These are phyloP conservation scores for Athene noctua DNA, from an alignment of 2,113 vertebrate species.

Conservation along the genomic window DNA sequence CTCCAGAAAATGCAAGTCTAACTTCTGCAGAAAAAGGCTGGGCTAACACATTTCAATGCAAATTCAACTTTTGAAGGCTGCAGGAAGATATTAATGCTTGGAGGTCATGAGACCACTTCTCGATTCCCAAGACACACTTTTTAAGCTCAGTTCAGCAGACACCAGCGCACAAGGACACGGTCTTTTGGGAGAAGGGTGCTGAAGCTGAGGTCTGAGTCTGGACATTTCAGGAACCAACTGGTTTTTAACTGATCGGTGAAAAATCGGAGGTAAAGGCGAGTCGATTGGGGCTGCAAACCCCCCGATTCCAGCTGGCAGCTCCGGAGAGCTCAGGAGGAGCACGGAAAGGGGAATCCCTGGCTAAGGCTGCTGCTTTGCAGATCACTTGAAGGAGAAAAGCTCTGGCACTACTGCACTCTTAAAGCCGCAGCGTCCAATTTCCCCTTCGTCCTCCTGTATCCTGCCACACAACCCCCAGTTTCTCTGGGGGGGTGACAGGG, in stretches of 20 bases:
- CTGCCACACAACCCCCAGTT: not conserved
- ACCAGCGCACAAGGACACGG: not conserved
- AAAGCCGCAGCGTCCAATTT: conserved; percentile 73
- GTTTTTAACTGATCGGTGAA: accelerated
- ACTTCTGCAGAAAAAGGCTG: not conserved
- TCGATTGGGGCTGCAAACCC: accelerated
- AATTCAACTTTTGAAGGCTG: not conserved
- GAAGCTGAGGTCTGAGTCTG: not conserved
- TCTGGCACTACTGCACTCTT: conserved; percentile 75
- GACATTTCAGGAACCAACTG: not conserved
- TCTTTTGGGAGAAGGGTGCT: not conserved
- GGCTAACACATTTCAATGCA: not conserved
- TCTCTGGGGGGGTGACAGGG: not conserved
- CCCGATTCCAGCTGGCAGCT: not conserved
- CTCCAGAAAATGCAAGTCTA: not conserved
- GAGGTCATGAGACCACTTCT: accelerated
- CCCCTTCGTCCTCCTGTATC: not conserved
- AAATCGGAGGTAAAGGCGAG: not conserved
- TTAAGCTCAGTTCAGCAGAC: not conserved
- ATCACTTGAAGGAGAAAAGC: conserved; percentile 75
- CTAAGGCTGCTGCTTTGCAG: conserved; percentile 69
- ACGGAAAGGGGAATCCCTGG: not conserved
- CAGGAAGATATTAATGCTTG: not conserved
- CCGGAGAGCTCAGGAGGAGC: not conserved
- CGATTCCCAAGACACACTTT: accelerated